Conservation (phyloP, 2,113 vertebrate genomes). For the Oryzias celebensis region DNA sequence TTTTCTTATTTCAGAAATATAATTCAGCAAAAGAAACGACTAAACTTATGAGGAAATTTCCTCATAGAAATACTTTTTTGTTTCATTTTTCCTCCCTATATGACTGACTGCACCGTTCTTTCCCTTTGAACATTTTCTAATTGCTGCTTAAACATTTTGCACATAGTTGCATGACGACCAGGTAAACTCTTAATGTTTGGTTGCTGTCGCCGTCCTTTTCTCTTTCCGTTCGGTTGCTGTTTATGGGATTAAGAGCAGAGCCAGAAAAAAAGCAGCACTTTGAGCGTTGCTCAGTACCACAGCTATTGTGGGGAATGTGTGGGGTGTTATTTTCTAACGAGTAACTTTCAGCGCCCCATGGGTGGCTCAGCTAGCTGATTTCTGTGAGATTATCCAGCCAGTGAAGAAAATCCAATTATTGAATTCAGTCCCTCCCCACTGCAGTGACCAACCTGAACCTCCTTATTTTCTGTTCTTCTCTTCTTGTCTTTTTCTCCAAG, state of each 20-base stretch:
- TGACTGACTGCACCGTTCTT: too few species aligned
- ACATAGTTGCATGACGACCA: neutral
- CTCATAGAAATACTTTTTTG: too few species aligned
- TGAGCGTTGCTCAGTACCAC: slow-evolving; percentile 18
- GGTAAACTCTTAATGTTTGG: neutral
- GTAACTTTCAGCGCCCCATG: slow-evolving; percentile 24
- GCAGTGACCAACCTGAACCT: slow-evolving; percentile 10
- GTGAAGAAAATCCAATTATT: slow-evolving; percentile 51
- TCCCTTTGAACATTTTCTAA: neutral
- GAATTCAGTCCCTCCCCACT: slow-evolving; percentile 7
- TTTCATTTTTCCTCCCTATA: too few species aligned
- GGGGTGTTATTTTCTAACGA: slow-evolving; percentile 47
- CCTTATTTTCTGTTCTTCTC: neutral
- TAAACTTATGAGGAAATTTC: too few species aligned
- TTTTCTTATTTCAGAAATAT: too few species aligned
- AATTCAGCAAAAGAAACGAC: too few species aligned
- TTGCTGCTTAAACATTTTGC: neutral
- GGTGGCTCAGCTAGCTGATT: slow-evolving; percentile 44
- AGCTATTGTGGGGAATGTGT: slow-evolving; percentile 28
- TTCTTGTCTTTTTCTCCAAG: neutral
- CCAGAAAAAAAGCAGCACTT: slow-evolving; percentile 29
- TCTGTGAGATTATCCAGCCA: slow-evolving; percentile 36
- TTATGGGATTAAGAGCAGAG: slow-evolving; percentile 40
- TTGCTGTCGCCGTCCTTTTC: slow-evolving; percentile 14
- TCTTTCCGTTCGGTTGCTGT: slow-evolving; percentile 20